These are phyloP conservation scores for Endomychus coccineus DNA, from an alignment of 2,888 invertebrate species.

Conservation along the genomic window DNA sequence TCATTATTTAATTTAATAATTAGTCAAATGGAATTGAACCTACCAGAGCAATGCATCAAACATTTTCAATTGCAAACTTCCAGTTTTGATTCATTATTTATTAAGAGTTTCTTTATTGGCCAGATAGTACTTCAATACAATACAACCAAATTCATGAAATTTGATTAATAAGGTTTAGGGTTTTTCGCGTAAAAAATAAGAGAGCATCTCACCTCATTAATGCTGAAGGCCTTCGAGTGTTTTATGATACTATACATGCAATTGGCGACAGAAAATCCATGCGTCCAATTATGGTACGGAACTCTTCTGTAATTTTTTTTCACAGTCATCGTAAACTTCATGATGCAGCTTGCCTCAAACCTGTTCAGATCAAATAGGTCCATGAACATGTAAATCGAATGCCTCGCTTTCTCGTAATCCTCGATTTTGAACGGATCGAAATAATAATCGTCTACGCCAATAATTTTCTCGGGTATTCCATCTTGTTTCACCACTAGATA, in stretches of 20 bases:
- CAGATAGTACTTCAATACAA: too few species aligned
- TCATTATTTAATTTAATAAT: too few species aligned
- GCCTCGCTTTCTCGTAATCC: constrained; percentile 64
- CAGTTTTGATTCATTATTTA: too few species aligned
- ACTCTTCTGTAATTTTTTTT: constrained; percentile 77
- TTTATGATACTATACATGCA: constrained; percentile 72
- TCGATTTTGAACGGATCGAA: constrained; percentile 66
- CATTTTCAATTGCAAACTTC: too few species aligned
- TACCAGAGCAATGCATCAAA: too few species aligned
- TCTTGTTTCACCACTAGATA: constrained; percentile 33
- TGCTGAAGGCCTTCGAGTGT: constrained; percentile 30
- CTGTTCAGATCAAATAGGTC: constrained; percentile 57
- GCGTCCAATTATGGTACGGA: constrained; percentile 84
- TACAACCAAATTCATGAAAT: too few species aligned
- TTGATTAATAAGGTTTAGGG: too few species aligned
- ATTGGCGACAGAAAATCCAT: constrained; percentile 82
- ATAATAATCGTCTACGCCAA: constrained; percentile 53
- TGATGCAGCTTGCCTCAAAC: constrained; percentile 61
- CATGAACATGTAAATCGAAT: constrained; percentile 68
- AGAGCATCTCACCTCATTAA: too few species aligned
- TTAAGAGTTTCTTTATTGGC: too few species aligned
- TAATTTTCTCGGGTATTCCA: constrained; percentile 30
- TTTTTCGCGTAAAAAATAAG: too few species aligned
- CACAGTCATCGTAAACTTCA: constrained; percentile 71
- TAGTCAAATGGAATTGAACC: too few species aligned